Percentiles rank a stretch among this genome's conserved stretches.
Conservation (phyloP, 2,113 vertebrate genomes). For the Myiozetetes cayanensis region DNA sequence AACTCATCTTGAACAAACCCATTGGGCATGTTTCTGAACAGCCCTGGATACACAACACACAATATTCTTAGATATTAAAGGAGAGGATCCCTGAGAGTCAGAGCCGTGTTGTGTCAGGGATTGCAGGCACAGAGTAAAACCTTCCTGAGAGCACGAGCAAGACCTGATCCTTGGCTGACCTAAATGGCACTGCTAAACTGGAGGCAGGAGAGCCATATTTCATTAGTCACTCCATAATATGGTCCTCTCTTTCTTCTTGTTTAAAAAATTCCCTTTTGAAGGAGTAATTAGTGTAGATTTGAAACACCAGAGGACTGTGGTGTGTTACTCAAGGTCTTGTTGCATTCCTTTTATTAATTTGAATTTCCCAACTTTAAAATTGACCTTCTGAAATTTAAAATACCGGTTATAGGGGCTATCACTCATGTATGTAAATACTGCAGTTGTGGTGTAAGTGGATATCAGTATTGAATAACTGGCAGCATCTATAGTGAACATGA, state of each 20-base stretch:
- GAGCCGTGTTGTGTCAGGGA: not conserved
- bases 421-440: not conserved
- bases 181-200: not conserved
- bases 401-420: not conserved
- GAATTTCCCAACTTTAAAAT: slow-evolving; percentile 35
- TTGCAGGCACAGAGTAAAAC: not conserved
- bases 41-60: not conserved
- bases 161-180: not conserved
- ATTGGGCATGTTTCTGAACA: not conserved
- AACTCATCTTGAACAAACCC: not conserved
- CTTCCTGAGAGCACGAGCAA: not conserved
- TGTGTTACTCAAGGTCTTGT: not conserved
- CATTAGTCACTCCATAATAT: not conserved
- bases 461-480: not conserved
- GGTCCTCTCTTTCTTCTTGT: not conserved
- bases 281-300: not conserved
- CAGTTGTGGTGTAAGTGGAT: not conserved
- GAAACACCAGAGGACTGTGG: not conserved
- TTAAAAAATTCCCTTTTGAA: not conserved
- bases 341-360: slow-evolving; percentile 5
- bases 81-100: not conserved
- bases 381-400: slow-evolving; percentile 13
- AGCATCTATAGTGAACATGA: not conserved
- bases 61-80: not conserved
- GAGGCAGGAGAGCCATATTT: not conserved